A percentile compares a stretch with the other conserved stretches of the same genome.
Evolutionary conservation across 2,888 invertebrate species (phyloP).

Genomic region (Tenthredo amoena): DNA sequence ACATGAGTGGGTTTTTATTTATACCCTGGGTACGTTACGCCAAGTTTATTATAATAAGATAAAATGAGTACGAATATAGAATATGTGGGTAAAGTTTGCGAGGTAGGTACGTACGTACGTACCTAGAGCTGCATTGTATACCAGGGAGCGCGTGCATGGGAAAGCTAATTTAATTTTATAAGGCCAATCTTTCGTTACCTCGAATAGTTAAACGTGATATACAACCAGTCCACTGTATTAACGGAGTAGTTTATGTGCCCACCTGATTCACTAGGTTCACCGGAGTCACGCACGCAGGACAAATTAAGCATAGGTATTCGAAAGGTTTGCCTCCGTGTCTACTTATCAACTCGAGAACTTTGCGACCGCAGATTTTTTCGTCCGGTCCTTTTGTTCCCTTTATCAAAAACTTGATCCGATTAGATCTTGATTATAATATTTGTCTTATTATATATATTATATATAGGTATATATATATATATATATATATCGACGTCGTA

Average conservation of each 20-base stretch:
- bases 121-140: constrained; percentile 5
- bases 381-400: not conserved
- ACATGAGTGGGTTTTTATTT: not conserved
- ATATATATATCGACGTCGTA: not conserved
- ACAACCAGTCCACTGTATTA: constrained; percentile 41
- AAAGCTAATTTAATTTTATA: constrained; percentile 45
- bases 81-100: not conserved
- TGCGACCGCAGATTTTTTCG: not conserved
- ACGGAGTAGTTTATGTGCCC: constrained; percentile 43
- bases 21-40: not conserved
- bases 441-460: not conserved
- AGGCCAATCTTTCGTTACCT: constrained; percentile 49
- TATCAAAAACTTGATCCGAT: not conserved
- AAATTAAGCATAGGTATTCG: constrained; percentile 37
- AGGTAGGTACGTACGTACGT: not conserved
- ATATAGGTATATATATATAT: too few species aligned
- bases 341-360: not conserved
- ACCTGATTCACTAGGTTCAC: constrained; percentile 31
- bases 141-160: constrained; percentile 14
- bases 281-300: constrained; percentile 41
- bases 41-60: not conserved
- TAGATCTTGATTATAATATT: not conserved
- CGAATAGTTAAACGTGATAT: constrained; percentile 49
- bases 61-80: not conserved
- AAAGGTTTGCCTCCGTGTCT: constrained; percentile 18